phyloP scores from a whole-genome alignment of 2,888 invertebrate species.

The Encarsia formosa region DNA sequence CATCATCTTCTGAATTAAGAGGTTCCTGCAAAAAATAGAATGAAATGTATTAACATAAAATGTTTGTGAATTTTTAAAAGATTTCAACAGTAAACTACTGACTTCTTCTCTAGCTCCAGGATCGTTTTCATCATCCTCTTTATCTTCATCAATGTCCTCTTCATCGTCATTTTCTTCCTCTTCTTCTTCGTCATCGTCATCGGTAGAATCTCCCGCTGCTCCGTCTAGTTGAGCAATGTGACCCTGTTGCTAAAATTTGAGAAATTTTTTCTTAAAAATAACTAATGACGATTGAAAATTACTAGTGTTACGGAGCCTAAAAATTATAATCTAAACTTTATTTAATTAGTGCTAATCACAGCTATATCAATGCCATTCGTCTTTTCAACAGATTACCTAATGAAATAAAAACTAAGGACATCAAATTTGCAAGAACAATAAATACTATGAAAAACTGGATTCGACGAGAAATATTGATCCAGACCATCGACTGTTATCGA shows the following conservation, averaged over 20 bases:
- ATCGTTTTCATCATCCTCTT: conserved; percentile 52
- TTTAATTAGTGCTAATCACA: no score
- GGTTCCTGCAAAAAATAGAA: conserved; percentile 65
- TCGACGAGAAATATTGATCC: no score
- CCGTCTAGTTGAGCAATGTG: conserved; percentile 59
- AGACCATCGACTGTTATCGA: no score
- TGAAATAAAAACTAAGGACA: no score
- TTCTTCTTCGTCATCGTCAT: conserved; percentile 76
- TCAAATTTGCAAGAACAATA: no score
- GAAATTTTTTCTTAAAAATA: conserved; percentile 6
- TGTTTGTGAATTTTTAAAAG: no score
- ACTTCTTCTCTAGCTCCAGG: conserved; percentile 48
- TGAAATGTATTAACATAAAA: no score
- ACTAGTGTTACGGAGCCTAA: neutral
- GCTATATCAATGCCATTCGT: no score
- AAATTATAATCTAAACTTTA: neutral
- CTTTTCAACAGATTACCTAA: no score
- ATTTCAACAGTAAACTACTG: no score
- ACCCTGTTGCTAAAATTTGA: conserved; percentile 31
- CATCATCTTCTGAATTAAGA: conserved; percentile 94
- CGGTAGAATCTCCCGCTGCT: conserved; percentile 63
- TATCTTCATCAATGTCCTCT: conserved; percentile 54
- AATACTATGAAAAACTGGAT: no score
- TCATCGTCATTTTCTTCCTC: conserved; percentile 59
- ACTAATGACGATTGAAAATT: no score